A percentile compares a stretch with the other conserved stretches of the same genome.
These are phyloP conservation scores for Urosaurus nigricauda DNA, from an alignment of 2,797 vertebrate species.

Conservation along the genomic window DNA sequence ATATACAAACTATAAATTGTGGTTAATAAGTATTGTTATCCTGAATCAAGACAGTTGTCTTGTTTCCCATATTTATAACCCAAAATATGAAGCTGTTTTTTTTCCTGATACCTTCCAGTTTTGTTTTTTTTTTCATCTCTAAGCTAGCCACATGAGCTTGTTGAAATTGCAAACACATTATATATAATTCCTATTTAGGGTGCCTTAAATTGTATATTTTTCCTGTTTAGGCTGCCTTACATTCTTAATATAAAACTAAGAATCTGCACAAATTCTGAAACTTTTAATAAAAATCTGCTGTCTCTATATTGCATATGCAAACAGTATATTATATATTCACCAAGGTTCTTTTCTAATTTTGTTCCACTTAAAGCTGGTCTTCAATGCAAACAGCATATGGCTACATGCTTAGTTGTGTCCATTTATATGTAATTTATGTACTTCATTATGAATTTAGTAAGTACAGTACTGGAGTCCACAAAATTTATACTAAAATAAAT, in stretches of 20 bases:
- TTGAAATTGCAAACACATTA: conserved; percentile 28
- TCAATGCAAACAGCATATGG: conserved; percentile 49
- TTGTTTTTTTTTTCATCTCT: conserved; percentile 35
- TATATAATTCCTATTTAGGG: not conserved
- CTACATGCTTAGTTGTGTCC: conserved; percentile 55
- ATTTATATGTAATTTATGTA: conserved; percentile 42
- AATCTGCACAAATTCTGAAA: not conserved
- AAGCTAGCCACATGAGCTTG: not conserved
- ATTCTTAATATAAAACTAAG: not conserved
- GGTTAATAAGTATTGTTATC: not conserved
- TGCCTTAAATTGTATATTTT: not conserved
- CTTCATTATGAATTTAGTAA: conserved; percentile 39
- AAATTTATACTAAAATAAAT: too few relatives aligned
- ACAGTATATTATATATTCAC: not conserved
- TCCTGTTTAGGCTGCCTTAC: not conserved
- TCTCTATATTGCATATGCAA: conserved; percentile 7
- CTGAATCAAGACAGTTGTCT: not conserved
- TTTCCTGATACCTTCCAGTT: not conserved
- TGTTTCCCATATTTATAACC: too few relatives aligned
- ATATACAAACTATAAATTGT: not conserved
- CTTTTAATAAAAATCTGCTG: conserved; percentile 2
- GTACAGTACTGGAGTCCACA: too few relatives aligned
- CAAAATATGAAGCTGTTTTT: not conserved
- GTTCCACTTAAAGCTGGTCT: conserved; percentile 28
- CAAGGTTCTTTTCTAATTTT: conserved; percentile 17